Evolutionary conservation across 2,888 invertebrate genomes (phyloP).

Genomic region (Ichneumoninae sp.): DNA sequence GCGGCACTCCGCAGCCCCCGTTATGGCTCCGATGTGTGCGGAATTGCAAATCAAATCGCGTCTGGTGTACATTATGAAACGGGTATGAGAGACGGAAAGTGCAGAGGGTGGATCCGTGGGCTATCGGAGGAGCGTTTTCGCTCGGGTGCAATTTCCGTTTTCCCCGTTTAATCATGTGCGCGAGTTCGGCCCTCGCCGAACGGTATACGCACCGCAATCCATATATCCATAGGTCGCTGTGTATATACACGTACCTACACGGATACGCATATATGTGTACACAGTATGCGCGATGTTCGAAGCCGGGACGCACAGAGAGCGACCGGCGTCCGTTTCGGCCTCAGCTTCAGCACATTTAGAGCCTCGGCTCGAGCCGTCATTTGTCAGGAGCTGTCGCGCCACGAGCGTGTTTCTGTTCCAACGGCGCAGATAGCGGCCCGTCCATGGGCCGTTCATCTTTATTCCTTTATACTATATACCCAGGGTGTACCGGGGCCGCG

Average conservation of each 20-base stretch:
- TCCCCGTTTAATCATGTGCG: constrained; percentile 81
- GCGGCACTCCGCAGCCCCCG: constrained; percentile 46
- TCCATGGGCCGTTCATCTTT: constrained; percentile 84
- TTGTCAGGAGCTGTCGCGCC: constrained; percentile 84
- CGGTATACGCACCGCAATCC: constrained; percentile 52
- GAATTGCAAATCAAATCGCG: constrained; percentile 63
- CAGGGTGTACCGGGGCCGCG: constrained; percentile 27
- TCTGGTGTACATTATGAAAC: constrained; percentile 57
- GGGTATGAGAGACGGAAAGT: constrained; percentile 17
- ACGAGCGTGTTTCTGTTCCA: constrained; percentile 84
- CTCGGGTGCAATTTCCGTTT: constrained; percentile 76
- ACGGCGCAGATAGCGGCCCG: constrained; percentile 83
- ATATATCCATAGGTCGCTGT: background rate
- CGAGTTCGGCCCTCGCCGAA: constrained; percentile 68
- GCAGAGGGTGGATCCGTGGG: background rate
- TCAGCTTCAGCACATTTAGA: constrained; percentile 49
- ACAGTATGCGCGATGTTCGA: constrained; percentile 46
- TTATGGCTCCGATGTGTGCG: constrained; percentile 15
- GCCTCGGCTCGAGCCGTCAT: constrained; percentile 81
- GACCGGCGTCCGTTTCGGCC: constrained; percentile 52
- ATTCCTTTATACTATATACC: constrained; percentile 79
- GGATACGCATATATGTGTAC: constrained; percentile 2
- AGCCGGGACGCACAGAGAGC: constrained; percentile 43
- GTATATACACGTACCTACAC: too few relatives aligned
- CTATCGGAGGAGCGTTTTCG: constrained; percentile 64